phyloP scores from a whole-genome alignment of 1,140 invertebrate species.

The Apis florea region DNA sequence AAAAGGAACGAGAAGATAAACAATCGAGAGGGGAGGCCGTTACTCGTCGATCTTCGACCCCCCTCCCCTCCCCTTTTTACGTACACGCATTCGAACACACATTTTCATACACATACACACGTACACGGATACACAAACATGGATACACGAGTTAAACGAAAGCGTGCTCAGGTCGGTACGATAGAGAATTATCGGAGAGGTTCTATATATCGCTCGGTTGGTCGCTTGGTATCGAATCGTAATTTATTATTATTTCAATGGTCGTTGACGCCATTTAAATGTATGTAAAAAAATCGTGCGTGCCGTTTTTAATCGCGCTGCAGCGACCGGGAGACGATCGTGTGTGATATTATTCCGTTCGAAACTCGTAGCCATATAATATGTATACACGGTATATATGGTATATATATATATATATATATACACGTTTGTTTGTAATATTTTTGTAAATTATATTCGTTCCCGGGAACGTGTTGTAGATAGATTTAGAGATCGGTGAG shows the following conservation, averaged over 20 bases:
- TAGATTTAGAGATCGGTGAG: constrained; percentile 27
- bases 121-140: neutral
- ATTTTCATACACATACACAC: neutral
- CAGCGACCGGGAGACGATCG: constrained; percentile 19
- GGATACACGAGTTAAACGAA: constrained; percentile 28
- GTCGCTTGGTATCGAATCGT: neutral
- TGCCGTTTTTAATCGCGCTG: neutral
- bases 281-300: constrained; percentile 8
- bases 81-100: neutral
- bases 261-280: neutral
- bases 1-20: neutral
- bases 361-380: constrained; percentile 3
- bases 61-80: constrained; percentile 3
- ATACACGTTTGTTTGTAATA: constrained; percentile 47
- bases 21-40: constrained; percentile 6
- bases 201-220: neutral
- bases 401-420: too few species aligned
- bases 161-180: constrained; percentile 47
- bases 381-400: neutral
- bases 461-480: constrained; percentile 40
- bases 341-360: constrained; percentile 46
- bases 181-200: neutral
- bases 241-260: constrained; percentile 23
- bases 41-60: constrained; percentile 51
- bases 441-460: constrained; percentile 52